phyloP scores from a whole-genome alignment of 2,113 vertebrate genomes.

The Rhinogobius similis region DNA sequence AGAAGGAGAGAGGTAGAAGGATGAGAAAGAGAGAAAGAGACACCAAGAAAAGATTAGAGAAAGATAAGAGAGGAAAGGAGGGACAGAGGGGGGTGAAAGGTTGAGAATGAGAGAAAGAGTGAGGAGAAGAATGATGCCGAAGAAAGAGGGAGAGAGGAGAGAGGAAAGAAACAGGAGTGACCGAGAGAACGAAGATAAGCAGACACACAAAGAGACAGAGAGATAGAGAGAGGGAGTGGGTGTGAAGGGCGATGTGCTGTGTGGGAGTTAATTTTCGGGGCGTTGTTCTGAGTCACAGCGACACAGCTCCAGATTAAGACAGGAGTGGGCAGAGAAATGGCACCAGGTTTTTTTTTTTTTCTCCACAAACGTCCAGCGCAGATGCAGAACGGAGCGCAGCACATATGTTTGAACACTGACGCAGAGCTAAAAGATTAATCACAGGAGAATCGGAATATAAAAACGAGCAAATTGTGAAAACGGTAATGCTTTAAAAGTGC shows the following conservation, averaged over 20 bases:
- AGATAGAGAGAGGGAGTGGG: constrained; percentile 23
- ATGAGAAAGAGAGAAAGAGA: neutral
- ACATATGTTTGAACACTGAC: constrained; percentile 71
- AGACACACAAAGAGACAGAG: neutral
- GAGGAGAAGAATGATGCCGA: no score
- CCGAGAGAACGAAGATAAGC: no score
- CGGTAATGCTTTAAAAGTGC: neutral
- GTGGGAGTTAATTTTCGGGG: constrained; percentile 84
- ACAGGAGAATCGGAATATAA: no score
- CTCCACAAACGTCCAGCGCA: constrained; percentile 49
- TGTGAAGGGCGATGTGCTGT: constrained; percentile 71
- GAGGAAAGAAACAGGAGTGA: neutral
- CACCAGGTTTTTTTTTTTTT: constrained; percentile 73
- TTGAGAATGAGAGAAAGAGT: no score
- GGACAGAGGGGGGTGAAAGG: no score
- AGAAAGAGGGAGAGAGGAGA: neutral
- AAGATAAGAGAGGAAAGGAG: no score
- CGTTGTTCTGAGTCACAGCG: constrained; percentile 84
- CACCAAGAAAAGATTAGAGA: neutral
- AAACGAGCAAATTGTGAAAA: no score
- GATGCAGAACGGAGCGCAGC: constrained; percentile 61
- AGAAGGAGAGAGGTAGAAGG: neutral
- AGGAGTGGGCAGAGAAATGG: constrained; percentile 78
- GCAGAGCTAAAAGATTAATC: no score
- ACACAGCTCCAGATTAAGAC: constrained; percentile 80